Evolutionary conservation across 2,797 vertebrate genomes (phyloP).

Genomic region (Brachyrhaphis roseni): DNA sequence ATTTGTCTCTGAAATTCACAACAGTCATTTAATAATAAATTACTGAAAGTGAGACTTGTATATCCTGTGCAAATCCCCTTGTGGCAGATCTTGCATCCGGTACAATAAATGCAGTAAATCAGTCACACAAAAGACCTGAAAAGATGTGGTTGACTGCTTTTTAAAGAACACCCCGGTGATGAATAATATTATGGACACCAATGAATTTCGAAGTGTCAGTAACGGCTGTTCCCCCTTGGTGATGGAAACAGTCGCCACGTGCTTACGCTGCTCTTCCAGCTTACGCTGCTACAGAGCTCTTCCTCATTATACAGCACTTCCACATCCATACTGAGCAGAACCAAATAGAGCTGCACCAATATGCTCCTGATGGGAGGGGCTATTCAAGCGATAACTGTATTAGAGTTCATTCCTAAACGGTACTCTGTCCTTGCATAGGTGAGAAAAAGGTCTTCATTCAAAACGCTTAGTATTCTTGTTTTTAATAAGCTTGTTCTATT

Average conservation of each 20-base stretch:
- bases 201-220: neutral
- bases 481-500: neutral
- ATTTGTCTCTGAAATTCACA: constrained; percentile 28
- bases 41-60: constrained; percentile 9
- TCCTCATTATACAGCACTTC: neutral
- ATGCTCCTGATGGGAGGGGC: neutral
- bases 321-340: neutral
- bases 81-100: neutral
- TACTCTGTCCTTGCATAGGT: neutral
- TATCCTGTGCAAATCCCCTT: neutral
- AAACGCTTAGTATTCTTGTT: neutral
- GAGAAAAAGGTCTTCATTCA: neutral
- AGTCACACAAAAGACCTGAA: neutral
- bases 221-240: neutral
- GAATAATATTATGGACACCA: neutral
- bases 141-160: neutral
- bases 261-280: neutral
- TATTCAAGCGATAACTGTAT: neutral
- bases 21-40: constrained; percentile 16
- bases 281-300: neutral
- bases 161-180: constrained; percentile 1
- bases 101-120: constrained; percentile 1
- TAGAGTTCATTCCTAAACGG: neutral
- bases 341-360: neutral
- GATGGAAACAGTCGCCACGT: neutral